Percentiles rank a stretch among this genome's conserved stretches.
These are phyloP conservation scores for Microcebus lehilahytsara DNA, from an alignment of 2,113 vertebrate genomes.

Conservation along the genomic window DNA sequence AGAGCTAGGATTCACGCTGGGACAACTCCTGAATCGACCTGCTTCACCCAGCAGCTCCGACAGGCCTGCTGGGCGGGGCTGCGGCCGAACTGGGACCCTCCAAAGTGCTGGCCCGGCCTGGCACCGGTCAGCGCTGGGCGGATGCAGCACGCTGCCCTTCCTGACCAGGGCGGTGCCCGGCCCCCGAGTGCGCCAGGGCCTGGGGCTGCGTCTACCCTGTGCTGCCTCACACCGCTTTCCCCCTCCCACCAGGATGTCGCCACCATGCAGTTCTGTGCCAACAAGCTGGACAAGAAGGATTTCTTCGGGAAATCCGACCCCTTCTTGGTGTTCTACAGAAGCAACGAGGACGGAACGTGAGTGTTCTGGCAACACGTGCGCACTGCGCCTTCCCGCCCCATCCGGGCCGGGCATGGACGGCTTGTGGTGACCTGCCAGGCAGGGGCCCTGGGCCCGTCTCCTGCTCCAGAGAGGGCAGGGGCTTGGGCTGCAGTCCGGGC, in stretches of 20 bases:
- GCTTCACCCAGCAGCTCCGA: rapidly evolving
- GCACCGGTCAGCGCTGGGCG: not conserved
- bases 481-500: not conserved
- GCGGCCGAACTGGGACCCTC: not conserved
- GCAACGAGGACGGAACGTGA: conserved; percentile 96
- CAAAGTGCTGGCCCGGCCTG: not conserved
- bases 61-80: not conserved
- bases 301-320: conserved; percentile 96
- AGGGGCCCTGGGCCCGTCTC: not conserved
- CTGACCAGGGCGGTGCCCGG: not conserved
- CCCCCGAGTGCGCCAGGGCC: not conserved
- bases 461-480: not conserved
- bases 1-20: not conserved
- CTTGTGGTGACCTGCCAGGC: not conserved
- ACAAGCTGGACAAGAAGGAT: conserved; percentile 96
- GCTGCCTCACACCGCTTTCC: not conserved
- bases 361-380: conserved; percentile 26
- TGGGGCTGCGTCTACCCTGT: not conserved
- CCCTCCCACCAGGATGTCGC: conserved; percentile 86
- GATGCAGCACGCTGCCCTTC: not conserved
- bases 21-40: not conserved
- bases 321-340: conserved; percentile 95
- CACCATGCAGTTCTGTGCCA: conserved; percentile 95
- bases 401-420: rapidly evolving
- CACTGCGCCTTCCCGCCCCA: not conserved